Base-by-base conservation (phyloP, 2,797 vertebrate genomes). In the Nasua narica region DNA sequence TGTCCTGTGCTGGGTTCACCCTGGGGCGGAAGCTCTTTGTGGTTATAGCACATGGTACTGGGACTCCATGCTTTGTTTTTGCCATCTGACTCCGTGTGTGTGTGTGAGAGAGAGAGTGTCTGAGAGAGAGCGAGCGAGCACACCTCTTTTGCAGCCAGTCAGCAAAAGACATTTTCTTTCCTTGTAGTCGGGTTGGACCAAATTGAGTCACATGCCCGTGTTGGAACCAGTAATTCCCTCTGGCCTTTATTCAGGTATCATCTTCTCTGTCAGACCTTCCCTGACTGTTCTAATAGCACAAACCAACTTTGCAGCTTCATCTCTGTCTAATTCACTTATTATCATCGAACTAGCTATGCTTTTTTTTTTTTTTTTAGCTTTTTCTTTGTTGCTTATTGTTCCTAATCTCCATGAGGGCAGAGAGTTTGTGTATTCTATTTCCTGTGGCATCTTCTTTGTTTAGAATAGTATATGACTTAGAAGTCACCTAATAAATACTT, bases 61-160 rank as follows among this genome's bases (percentile, higher is more conserved):
- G 48, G 15, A 6, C 35, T 85, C 10, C 21, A 7, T 72, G 15
- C 8, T 79, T 90, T 10, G 5, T 77, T 37, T 77, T 95, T 87
- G 62, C 85, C 12, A n/a, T 46, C 25, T 58, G 32, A 9, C 43
- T 18, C 11, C 58, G 10, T 91, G 46, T 76, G 43, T 43, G 52
- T 52, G 29, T 72, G 13, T 84, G 69, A n/a, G n/a, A n/a, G n/a
- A n/a, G n/a, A n/a, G n/a, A n/a, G 48, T 50, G 13, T 50, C 13
- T 15, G 13, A 16, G 2, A 32, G 10, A 19, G 50, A 11, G 0
- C 7, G 12, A 21, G 27, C 8, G 9, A 7, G 76, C 83, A 79
- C 18, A 76, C 97, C 90, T 35, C 23, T 97, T 56, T 69, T 93
- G 90, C 85, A 88, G 27, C 76, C 78, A 91, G 84, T 95, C 58